Evolutionary conservation across 2,888 invertebrate species (phyloP), one percentile per base, ranked within the genome.

Genomic region (Rhaphigaster nebulosa): DNA sequence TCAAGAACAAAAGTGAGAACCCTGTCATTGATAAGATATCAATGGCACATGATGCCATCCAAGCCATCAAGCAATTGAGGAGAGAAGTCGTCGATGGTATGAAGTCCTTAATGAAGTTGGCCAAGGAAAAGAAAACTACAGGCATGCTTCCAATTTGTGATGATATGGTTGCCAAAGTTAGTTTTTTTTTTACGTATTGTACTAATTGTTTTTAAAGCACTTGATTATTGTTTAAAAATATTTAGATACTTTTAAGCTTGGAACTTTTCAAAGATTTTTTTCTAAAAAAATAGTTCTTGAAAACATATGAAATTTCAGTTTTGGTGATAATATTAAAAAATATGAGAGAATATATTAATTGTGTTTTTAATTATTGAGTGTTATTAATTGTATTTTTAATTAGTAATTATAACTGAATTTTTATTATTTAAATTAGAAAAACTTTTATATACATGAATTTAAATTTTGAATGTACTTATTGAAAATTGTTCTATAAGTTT

Each of bases 41-140:
- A 56, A 96, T 97, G 93, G 97, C 97, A 20, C 96, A 97, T 93
- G 97, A 97, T 93, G 97, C 96, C 26, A 96, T 97, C 60, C 93
- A 94, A 92, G 97, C 97, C 0, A 96, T 97, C 88, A 96, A 96
- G 93, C 96, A 96, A 92, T 94, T 97, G 8, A 95, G 97, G 1
- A 96, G 96, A 92, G 97, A 97, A 93, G 96, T 97, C 6, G 96
- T 96, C 0, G 96, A 96, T 92, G 96, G 96, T 13, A 96, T 97
- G 96, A 96, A 96, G 41, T 95, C 96, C 26, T 94, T 97, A 8
- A 95, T 97, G 94, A 95, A 96, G 93, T 93, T 97, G 87, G 96
- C 97, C 26, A 96, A 97, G 93, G 96, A 96, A 0, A 96, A 96
- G 92, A 96, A 96, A 93, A 96, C 96, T 1, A 95, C 95, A 91